Base-by-base conservation (phyloP, 2,797 vertebrate genomes). In the Geotrypetes seraphini region DNA sequence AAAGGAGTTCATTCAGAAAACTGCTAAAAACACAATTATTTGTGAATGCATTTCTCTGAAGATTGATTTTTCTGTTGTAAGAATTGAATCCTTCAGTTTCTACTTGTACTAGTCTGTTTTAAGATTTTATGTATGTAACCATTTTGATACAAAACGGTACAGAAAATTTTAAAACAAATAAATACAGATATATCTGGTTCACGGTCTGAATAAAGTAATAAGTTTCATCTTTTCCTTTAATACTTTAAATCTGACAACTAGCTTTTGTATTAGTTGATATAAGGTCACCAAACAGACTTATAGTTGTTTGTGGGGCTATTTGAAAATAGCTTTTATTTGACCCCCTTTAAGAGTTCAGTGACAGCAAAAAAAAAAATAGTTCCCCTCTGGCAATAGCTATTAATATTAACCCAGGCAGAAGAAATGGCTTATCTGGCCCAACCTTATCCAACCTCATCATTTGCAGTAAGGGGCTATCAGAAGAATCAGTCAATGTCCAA, bases 381-480 rank as follows among this genome's bases (percentile, higher is more conserved):
- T 58, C 53, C 40, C 36, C 53, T 44, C 21, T 17, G 46, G 30
- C 37, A 45, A 43, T 40, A 42, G 49, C 58, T 53, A 50, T 20
- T 2, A 3, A 5, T 28, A 50, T 50, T 66, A 57, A 45, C 51
- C 43, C 49, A 50, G 10, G 2, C 30, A 45, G 22, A 39, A 53
- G 39, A 65, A 60, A 52, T 31, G 33, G 40, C 50, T 57, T 55
- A 39, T 44, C 28, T 50, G 49, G 31, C 43, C 51, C 41, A 51
- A 63, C 60, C 56, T 57, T 50, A 63, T 53, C 36, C 59, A 42
- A 69, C 63, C 50, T 53, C 36, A 56, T 50, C 47, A 54, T 20
- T 31, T 45, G 25, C 21, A 48, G 22, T 30, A 40, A 8, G 7
- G 4, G 5, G 15, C 38, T 49, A 39, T 18, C 47, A 50, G 33